Percentiles rank a stretch among this genome's conserved stretches.
These are phyloP conservation scores for Eurytoma californica DNA, from an alignment of 2,888 invertebrate genomes.

Conservation along the genomic window DNA sequence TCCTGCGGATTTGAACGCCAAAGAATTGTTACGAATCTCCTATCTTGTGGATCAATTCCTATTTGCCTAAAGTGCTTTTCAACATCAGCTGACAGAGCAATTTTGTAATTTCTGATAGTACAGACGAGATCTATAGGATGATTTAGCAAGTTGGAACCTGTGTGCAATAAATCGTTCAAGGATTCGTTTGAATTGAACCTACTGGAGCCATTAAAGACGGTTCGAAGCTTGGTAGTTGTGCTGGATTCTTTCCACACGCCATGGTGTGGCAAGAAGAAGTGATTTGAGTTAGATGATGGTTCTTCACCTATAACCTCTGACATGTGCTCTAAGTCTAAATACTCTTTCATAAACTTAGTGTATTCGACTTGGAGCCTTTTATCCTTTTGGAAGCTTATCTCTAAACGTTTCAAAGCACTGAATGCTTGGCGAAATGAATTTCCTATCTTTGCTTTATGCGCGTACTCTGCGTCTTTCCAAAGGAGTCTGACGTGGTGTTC, in stretches of 20 bases:
- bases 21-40: background rate
- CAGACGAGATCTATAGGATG: background rate
- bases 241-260: constrained; percentile 2
- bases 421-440: background rate
- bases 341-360: background rate
- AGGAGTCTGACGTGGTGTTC: background rate
- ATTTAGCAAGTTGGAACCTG: background rate
- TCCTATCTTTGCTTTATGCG: background rate
- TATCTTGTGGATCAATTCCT: background rate
- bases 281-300: no score
- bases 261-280: constrained; percentile 9
- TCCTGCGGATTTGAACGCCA: background rate
- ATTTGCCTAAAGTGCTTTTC: constrained; percentile 10
- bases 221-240: constrained; percentile 15
- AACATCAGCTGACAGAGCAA: background rate
- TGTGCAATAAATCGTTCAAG: background rate
- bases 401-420: background rate
- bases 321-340: background rate
- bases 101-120: background rate
- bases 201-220: constrained; percentile 15
- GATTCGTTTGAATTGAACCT: no score
- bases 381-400: background rate
- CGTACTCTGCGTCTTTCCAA: background rate
- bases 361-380: no score
- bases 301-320: background rate